phyloP scores from a whole-genome alignment of 2,113 vertebrate genomes.

The Athene cunicularia region DNA sequence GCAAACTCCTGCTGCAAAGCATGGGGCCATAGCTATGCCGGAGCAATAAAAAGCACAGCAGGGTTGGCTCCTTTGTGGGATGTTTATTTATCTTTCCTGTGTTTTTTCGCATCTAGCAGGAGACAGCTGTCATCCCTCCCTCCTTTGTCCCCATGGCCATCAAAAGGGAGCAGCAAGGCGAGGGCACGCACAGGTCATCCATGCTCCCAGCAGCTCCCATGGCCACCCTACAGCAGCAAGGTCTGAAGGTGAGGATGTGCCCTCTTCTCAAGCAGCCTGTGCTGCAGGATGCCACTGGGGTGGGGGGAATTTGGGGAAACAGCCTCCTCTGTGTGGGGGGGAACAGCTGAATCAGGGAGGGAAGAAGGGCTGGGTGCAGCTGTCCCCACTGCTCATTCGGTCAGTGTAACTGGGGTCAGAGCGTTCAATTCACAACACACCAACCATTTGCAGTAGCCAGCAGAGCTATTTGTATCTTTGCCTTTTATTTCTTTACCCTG shows the following conservation, averaged over 20 bases:
- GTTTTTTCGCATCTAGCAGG: background rate
- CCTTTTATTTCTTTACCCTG: background rate
- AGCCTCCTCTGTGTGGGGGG: background rate
- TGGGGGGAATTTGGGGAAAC: background rate
- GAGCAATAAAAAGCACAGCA: background rate
- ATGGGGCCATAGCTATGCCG: background rate
- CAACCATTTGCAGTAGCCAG: slow-evolving; percentile 48
- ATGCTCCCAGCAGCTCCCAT: background rate
- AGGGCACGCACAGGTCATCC: background rate
- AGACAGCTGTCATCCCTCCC: background rate
- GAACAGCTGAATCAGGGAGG: accelerated
- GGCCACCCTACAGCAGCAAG: accelerated
- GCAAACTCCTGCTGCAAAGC: background rate
- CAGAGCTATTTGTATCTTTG: slow-evolving; percentile 25
- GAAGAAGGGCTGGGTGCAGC: background rate
- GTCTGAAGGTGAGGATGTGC: accelerated
- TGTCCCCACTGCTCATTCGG: background rate
- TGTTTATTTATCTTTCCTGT: background rate
- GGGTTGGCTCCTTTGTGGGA: background rate
- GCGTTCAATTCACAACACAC: slow-evolving; percentile 52
- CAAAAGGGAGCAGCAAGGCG: background rate
- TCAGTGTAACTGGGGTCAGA: slow-evolving; percentile 42
- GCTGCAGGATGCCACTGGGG: background rate
- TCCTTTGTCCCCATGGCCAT: background rate
- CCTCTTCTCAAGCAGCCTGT: accelerated